These are phyloP conservation scores for Hylomyscus alleni DNA, from an alignment of 2,797 vertebrate species.

Conservation along the genomic window DNA sequence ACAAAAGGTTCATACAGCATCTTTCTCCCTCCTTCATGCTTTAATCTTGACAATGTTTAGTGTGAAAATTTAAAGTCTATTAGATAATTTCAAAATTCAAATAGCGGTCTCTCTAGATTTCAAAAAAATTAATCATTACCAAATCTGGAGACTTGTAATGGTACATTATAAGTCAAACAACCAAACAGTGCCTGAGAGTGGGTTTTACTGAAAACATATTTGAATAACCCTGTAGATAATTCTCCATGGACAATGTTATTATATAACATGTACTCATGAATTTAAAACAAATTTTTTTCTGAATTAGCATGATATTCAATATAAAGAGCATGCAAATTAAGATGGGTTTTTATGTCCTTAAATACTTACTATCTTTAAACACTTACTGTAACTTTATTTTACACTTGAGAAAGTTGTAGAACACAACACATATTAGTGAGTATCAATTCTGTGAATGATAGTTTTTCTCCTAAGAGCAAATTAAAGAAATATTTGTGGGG, in stretches of 20 bases:
- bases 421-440: not conserved
- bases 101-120: not conserved
- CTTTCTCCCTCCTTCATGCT: not conserved
- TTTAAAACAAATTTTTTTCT: slow-evolving; percentile 19
- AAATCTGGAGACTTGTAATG: not conserved
- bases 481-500: not conserved
- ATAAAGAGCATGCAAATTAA: not conserved
- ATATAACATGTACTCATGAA: not conserved
- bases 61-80: not conserved
- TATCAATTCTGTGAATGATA: not conserved
- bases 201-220: not conserved
- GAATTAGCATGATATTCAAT: not conserved
- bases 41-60: slow-evolving; percentile 35
- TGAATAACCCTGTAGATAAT: not conserved
- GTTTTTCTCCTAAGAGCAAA: not conserved
- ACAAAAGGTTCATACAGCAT: not conserved
- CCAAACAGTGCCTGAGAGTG: not conserved
- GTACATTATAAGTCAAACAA: not conserved
- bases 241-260: not conserved
- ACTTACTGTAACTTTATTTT: not conserved
- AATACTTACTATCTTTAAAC: not conserved
- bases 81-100: slow-evolving; percentile 13
- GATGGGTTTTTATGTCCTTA: not conserved
- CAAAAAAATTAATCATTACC: not conserved
- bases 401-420: not conserved